Conservation (phyloP, 2,888 invertebrate species). For the Amaurobius ferox region DNA sequence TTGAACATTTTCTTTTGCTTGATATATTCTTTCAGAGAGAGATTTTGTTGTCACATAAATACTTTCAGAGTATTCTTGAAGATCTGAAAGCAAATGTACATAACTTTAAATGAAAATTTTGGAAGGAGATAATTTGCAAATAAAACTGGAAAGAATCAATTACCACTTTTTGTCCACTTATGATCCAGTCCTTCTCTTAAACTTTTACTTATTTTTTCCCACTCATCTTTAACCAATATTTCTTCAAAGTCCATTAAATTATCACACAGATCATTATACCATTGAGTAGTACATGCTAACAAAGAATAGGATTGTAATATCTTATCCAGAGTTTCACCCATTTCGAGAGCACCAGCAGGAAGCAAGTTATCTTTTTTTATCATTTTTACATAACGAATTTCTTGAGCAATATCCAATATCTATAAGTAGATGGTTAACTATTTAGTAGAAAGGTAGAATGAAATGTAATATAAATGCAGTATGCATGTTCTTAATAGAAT, state of each 20-base stretch:
- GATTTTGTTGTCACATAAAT: constrained; percentile 30
- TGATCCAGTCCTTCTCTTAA: constrained; percentile 26
- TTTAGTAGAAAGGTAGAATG: too few species aligned
- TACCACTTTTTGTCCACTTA: constrained; percentile 48
- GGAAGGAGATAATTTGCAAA: background rate
- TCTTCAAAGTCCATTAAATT: constrained; percentile 39
- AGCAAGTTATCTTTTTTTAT: constrained; percentile 27
- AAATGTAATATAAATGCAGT: too few species aligned
- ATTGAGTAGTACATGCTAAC: constrained; percentile 34
- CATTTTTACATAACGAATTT: constrained; percentile 28
- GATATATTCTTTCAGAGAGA: constrained; percentile 29
- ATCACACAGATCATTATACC: constrained; percentile 47
- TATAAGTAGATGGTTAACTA: constrained; percentile 2
- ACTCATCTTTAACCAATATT: constrained; percentile 22
- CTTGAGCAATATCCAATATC: constrained; percentile 37
- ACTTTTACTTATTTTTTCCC: constrained; percentile 16
- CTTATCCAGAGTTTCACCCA: background rate
- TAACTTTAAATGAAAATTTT: background rate
- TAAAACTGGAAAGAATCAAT: background rate
- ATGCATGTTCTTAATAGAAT: too few species aligned
- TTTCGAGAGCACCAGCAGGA: background rate
- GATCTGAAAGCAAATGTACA: constrained; percentile 9
- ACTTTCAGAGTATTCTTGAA: constrained; percentile 33
- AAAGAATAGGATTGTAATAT: constrained; percentile 28
- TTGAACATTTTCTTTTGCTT: constrained; percentile 41